These are phyloP conservation scores for Hemicordylus capensis DNA, from an alignment of 2,113 vertebrate genomes.

Conservation along the genomic window DNA sequence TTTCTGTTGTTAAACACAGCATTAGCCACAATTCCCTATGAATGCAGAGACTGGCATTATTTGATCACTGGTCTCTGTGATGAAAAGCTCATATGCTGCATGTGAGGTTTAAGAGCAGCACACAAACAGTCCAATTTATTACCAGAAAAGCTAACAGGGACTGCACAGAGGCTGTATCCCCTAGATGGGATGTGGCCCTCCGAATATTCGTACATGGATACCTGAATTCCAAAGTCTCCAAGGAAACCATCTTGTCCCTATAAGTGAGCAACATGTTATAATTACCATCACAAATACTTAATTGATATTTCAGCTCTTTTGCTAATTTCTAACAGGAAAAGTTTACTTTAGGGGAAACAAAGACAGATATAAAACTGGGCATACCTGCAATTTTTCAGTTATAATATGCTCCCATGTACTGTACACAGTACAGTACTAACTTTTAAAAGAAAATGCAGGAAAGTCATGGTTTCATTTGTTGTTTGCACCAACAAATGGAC, in stretches of 20 bases:
- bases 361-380: not conserved
- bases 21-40: not conserved
- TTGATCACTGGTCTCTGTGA: not conserved
- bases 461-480: too few species aligned
- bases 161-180: not conserved
- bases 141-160: not conserved
- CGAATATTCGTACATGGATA: not conserved
- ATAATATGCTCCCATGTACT: too few species aligned
- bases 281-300: not conserved
- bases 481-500: too few species aligned
- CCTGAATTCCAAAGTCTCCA: conserved; percentile 67
- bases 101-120: not conserved
- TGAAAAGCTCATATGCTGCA: not conserved
- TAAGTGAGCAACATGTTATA: conserved; percentile 31
- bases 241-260: conserved; percentile 71
- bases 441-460: too few species aligned
- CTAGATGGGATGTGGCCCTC: too few species aligned
- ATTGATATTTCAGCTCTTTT: not conserved
- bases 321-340: not conserved
- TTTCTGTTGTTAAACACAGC: not conserved
- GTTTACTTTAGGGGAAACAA: not conserved
- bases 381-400: not conserved
- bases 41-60: not conserved
- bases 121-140: not conserved
- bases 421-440: too few species aligned